Base-by-base conservation (phyloP, 37 sponge, comb jelly and placozoan genomes). In the Spongilla lacustris region DNA sequence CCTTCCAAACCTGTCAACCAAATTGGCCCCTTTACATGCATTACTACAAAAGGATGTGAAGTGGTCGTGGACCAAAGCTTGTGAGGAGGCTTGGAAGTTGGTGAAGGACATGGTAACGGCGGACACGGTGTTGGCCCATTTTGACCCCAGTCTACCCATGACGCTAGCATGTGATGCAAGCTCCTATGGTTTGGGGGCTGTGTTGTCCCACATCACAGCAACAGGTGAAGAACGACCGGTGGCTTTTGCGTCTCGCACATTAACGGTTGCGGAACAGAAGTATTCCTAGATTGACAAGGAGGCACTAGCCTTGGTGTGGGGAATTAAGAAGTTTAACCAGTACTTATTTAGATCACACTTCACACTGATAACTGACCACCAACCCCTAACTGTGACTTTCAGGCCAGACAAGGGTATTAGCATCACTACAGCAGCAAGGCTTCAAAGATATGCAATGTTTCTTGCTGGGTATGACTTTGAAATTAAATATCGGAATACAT, bases 301-400 rank as follows among this genome's bases (percentile, higher is more conserved):
- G 33, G 91, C 87, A 23, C 66, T 91, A 1, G 79, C 68, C 2
- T 25, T 91, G 8, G 75, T 82, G 0, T 90, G 73, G 41, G 83
- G 87, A 25, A 69, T 94, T 5, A 75, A 79, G 29, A 81, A 70
- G 26, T 86, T 93, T 27, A 87, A 93, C 71, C 50, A 75, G 11
- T 94, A 94, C 30, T 49, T 94, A 22, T 94, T 82, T 76, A 91
- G 88, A 22, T 38, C 90, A 22, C 30, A 83, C 2, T 93, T 93
- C 78, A 78, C 66, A 4, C 71, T 89, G 24, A 38, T 84, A 4
- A 90, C 89, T 12, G 88, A 92, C 50, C 92, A 92, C 35, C 80
- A 84, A 36, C 86, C 89, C 11, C 72, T 88, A 26, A 81, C 71
- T 4, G 66, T 50, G 68, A 84, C 88, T 19, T 79, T 92, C 35